A percentile compares a stretch with the other conserved stretches of the same genome.
Evolutionary conservation across 1,140 invertebrate species (phyloP).

Genomic region (Drosophila virilis): DNA sequence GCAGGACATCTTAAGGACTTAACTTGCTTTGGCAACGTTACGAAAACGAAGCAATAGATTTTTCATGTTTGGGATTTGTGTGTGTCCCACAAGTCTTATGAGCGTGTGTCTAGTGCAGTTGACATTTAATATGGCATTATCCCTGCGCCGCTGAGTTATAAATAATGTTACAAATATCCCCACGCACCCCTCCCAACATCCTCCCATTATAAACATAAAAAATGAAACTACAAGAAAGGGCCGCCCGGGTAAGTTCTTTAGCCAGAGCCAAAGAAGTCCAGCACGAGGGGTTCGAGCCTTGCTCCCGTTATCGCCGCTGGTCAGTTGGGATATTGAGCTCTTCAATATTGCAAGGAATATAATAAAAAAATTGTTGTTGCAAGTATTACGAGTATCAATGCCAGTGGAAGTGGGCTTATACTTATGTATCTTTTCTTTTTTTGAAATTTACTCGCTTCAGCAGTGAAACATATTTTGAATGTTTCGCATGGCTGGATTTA

Average conservation of each 20-base stretch:
- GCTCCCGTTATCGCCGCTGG: slow-evolving; percentile 38
- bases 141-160: slow-evolving; percentile 79
- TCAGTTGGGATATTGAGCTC: slow-evolving; percentile 26
- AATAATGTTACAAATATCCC: slow-evolving; percentile 69
- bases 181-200: neutral
- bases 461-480: slow-evolving; percentile 61
- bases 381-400: slow-evolving; percentile 30
- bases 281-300: slow-evolving; percentile 21
- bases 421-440: slow-evolving; percentile 34
- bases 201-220: slow-evolving; percentile 76
- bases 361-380: slow-evolving; percentile 46
- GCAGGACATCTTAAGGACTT: slow-evolving; percentile 80
- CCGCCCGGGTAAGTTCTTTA: slow-evolving; percentile 1
- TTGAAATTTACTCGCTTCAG: slow-evolving; percentile 47
- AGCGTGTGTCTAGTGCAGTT: slow-evolving; percentile 71
- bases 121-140: slow-evolving; percentile 82
- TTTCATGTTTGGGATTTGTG: slow-evolving; percentile 81
- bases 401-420: no score
- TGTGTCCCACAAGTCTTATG: slow-evolving; percentile 69
- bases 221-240: slow-evolving; percentile 37
- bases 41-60: slow-evolving; percentile 71
- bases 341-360: no score
- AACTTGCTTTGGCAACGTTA: slow-evolving; percentile 60
- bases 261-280: slow-evolving; percentile 39
- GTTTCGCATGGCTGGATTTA: slow-evolving; percentile 31